phyloP scores from a whole-genome alignment of 1,140 invertebrate species.

The Pogonus chalceus region DNA sequence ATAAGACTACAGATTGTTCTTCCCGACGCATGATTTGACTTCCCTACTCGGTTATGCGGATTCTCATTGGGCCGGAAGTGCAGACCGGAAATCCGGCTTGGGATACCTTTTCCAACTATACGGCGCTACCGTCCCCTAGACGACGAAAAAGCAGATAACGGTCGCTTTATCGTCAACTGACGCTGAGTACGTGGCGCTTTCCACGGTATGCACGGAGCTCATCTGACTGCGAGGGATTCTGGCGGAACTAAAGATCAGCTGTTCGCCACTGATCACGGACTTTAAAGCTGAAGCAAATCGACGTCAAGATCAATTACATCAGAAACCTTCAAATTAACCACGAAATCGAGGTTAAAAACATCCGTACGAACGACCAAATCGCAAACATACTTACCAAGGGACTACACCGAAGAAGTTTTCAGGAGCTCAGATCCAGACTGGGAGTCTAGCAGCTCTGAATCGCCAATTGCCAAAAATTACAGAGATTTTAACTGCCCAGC shows the following conservation, averaged over 20 bases:
- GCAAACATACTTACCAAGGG: constrained; percentile 21
- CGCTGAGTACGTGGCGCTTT: constrained; percentile 29
- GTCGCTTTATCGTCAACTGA: constrained; percentile 31
- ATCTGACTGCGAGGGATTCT: constrained; percentile 14
- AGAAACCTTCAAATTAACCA: background rate
- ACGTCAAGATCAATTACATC: constrained; percentile 1
- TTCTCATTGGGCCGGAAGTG: constrained; percentile 24
- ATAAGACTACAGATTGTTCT: too few species aligned
- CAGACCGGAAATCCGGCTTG: constrained; percentile 19
- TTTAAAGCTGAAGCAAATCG: constrained; percentile 1
- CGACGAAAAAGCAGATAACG: constrained; percentile 23
- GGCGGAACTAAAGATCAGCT: too few species aligned
- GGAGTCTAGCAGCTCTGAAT: background rate
- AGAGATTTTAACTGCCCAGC: too few species aligned
- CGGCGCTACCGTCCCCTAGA: constrained; percentile 21
- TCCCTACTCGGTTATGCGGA: constrained; percentile 21
- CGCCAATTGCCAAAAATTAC: too few species aligned
- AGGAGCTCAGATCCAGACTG: background rate
- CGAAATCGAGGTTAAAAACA: constrained; percentile 4
- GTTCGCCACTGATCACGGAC: too few species aligned
- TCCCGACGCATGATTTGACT: too few species aligned
- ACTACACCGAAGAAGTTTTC: too few species aligned
- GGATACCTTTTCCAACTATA: constrained; percentile 22
- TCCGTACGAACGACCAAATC: constrained; percentile 13
- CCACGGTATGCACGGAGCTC: constrained; percentile 9